Conservation (phyloP, 2,113 vertebrate species). For the Rhagologus leucostigma region DNA sequence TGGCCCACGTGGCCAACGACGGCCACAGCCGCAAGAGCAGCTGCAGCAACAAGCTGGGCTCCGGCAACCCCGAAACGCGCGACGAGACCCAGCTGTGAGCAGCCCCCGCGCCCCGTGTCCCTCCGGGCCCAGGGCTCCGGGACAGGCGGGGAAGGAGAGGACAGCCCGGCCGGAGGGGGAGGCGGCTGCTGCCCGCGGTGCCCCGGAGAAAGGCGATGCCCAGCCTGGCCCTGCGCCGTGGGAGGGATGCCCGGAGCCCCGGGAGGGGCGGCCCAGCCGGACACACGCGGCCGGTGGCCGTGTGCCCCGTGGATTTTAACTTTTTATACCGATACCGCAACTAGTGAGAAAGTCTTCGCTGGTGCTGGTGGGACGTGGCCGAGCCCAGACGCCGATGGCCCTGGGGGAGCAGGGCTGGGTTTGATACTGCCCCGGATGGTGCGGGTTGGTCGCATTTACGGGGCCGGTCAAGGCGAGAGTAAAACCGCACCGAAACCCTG, state of each 20-base stretch:
- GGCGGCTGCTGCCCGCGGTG: neutral
- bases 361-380: neutral
- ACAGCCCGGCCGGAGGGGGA: neutral
- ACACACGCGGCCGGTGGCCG: neutral
- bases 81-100: conserved; percentile 86
- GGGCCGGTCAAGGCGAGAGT: neutral
- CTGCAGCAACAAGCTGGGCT: conserved; percentile 76
- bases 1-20: conserved; percentile 87
- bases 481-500: neutral
- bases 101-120: rapidly evolving
- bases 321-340: conserved; percentile 52
- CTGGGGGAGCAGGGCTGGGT: neutral
- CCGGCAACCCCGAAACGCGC: conserved; percentile 76
- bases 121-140: neutral
- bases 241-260: neutral
- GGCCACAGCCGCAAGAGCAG: conserved; percentile 72
- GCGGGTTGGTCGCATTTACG: neutral
- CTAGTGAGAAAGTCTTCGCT: conserved; percentile 36
- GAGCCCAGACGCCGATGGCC: rapidly evolving
- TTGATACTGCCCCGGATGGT: rapidly evolving
- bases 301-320: conserved; percentile 30
- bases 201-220: neutral
- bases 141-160: neutral
- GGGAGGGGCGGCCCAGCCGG: neutral
- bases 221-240: neutral